phyloP scores from a whole-genome alignment of 1,140 invertebrate species.

The Lycorma delicatula region DNA sequence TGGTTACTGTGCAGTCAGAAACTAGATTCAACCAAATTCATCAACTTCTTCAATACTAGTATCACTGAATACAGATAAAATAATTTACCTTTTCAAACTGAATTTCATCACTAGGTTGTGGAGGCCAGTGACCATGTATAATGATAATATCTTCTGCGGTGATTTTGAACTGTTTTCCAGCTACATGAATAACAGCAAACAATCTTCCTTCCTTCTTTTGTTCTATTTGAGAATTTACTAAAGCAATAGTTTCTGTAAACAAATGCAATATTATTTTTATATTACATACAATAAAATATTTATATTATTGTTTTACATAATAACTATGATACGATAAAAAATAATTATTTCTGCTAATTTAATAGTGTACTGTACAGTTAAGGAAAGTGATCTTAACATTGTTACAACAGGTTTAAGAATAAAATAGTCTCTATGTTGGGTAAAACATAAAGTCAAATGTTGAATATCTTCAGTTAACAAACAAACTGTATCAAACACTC shows the following conservation, averaged over 20 bases:
- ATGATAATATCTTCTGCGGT: slow-evolving; percentile 80
- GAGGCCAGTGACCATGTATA: slow-evolving; percentile 74
- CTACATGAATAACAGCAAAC: slow-evolving; percentile 77
- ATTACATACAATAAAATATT: too few species aligned
- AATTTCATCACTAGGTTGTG: slow-evolving; percentile 71
- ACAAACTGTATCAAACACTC: too few species aligned
- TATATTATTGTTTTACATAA: too few species aligned
- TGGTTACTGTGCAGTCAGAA: background rate
- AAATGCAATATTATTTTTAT: too few species aligned
- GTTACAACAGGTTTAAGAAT: too few species aligned
- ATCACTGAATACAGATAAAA: background rate
- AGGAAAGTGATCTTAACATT: too few species aligned
- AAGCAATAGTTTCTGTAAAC: slow-evolving; percentile 19
- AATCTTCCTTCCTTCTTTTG: slow-evolving; percentile 52
- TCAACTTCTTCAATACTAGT: background rate
- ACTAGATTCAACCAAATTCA: background rate
- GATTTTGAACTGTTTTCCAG: slow-evolving; percentile 79
- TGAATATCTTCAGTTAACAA: too few species aligned
- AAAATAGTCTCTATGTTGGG: too few species aligned
- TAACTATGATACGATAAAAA: too few species aligned
- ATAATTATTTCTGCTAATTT: too few species aligned
- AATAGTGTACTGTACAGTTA: too few species aligned
- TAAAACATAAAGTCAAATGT: too few species aligned
- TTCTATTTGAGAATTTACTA: slow-evolving; percentile 20
- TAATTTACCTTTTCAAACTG: slow-evolving; percentile 69